Evolutionary conservation across 2,888 invertebrate genomes (phyloP).

Genomic region (Drosophila ezoana): DNA sequence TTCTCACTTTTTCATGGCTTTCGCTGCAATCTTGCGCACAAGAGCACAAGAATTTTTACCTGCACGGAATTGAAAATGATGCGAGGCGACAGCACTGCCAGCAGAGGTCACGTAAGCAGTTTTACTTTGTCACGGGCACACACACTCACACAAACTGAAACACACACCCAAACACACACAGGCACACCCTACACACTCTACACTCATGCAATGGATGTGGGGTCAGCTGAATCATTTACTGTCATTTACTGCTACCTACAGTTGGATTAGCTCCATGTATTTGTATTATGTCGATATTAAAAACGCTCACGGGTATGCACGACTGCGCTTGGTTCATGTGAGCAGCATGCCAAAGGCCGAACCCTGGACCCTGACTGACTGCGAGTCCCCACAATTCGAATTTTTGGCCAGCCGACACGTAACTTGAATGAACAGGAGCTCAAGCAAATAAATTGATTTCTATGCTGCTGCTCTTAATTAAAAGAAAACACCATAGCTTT

Average conservation of each 20-base stretch:
- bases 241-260: slow-evolving; percentile 66
- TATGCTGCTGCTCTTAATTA: slow-evolving; percentile 56
- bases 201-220: slow-evolving; percentile 42
- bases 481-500: slow-evolving; percentile 38
- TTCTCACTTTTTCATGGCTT: slow-evolving; percentile 73
- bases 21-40: slow-evolving; percentile 68
- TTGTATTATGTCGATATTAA: slow-evolving; percentile 49
- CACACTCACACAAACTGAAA: slow-evolving; percentile 7
- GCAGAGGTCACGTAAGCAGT: slow-evolving; percentile 70
- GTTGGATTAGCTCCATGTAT: slow-evolving; percentile 36
- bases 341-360: slow-evolving; percentile 21
- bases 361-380: slow-evolving; percentile 7
- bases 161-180: too few species aligned
- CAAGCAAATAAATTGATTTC: slow-evolving; percentile 68
- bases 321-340: slow-evolving; percentile 58
- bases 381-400: slow-evolving; percentile 12
- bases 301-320: slow-evolving; percentile 63
- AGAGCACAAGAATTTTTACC: slow-evolving; percentile 69
- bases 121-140: slow-evolving; percentile 70
- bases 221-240: slow-evolving; percentile 79
- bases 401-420: slow-evolving; percentile 39
- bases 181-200: slow-evolving; percentile 12
- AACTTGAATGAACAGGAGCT: slow-evolving; percentile 39
- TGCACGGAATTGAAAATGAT: slow-evolving; percentile 76
- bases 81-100: slow-evolving; percentile 27